These are phyloP conservation scores for Selene dorsalis DNA, from an alignment of 2,797 vertebrate genomes.

Conservation along the genomic window DNA sequence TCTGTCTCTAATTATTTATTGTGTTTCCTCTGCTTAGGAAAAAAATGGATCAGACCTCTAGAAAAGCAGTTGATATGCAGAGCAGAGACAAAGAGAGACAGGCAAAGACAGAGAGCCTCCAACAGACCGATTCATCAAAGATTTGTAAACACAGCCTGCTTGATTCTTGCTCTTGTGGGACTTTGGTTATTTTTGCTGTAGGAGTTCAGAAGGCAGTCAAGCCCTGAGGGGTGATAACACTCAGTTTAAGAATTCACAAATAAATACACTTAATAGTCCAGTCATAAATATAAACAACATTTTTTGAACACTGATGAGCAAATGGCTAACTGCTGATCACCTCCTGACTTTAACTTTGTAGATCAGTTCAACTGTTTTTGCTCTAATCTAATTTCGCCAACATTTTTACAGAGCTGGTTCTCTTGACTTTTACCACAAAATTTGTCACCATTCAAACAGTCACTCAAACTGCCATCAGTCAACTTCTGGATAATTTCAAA, in stretches of 20 bases:
- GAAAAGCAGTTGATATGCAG: conserved; percentile 67
- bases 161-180: conserved; percentile 45
- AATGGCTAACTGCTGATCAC: conserved; percentile 16
- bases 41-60: conserved; percentile 43
- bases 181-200: conserved; percentile 37
- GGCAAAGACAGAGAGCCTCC: conserved; percentile 29
- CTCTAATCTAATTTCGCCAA: not conserved
- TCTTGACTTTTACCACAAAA: conserved; percentile 1
- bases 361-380: conserved; percentile 9
- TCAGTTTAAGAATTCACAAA: conserved; percentile 29
- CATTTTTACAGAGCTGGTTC: not conserved
- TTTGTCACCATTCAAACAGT: conserved; percentile 13
- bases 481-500: conserved; percentile 4
- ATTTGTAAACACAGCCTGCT: conserved; percentile 58
- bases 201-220: conserved; percentile 30
- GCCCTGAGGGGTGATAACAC: conserved; percentile 21
- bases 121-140: conserved; percentile 53
- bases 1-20: conserved; percentile 79
- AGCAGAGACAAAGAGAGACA: conserved; percentile 48
- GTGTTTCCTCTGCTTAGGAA: conserved; percentile 57
- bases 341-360: conserved; percentile 39
- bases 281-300: conserved; percentile 40
- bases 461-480: not conserved
- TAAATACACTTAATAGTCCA: conserved; percentile 25
- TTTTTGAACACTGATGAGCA: conserved; percentile 40